Conservation (phyloP, 2,113 vertebrate genomes). For the Elaphurus davidianus region DNA sequence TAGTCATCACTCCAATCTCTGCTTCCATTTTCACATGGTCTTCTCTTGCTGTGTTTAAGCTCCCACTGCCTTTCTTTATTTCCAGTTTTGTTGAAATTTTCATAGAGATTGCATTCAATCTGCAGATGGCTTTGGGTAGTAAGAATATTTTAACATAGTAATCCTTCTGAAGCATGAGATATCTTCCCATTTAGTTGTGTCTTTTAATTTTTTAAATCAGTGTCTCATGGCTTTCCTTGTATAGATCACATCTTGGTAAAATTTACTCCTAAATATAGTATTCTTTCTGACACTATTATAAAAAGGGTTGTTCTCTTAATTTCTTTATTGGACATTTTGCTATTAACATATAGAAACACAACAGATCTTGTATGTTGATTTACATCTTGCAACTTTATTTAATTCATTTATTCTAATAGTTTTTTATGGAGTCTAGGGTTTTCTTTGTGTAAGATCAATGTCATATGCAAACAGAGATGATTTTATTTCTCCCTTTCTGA, state of each 20-base stretch:
- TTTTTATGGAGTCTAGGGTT: not conserved
- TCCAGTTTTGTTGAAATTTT: not conserved
- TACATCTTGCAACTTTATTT: not conserved
- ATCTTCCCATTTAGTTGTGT: not conserved
- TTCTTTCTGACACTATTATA: not conserved
- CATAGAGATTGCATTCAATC: not conserved
- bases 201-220: not conserved
- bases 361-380: not conserved
- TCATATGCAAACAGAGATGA: not conserved
- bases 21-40: not conserved
- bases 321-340: not conserved
- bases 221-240: not conserved
- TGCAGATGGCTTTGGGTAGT: not conserved
- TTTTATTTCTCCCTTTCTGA: not conserved
- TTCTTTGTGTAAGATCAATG: not conserved
- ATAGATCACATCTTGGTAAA: not conserved
- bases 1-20: not conserved
- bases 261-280: not conserved
- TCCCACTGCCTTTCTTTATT: not conserved
- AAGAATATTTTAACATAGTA: not conserved
- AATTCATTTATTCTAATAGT: too few relatives aligned
- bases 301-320: not conserved
- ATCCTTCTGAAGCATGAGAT: not conserved
- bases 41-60: not conserved
- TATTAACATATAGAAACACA: not conserved